Evolutionary conservation across 2,797 vertebrate genomes (phyloP).

Genomic region (Spatula clypeata): DNA sequence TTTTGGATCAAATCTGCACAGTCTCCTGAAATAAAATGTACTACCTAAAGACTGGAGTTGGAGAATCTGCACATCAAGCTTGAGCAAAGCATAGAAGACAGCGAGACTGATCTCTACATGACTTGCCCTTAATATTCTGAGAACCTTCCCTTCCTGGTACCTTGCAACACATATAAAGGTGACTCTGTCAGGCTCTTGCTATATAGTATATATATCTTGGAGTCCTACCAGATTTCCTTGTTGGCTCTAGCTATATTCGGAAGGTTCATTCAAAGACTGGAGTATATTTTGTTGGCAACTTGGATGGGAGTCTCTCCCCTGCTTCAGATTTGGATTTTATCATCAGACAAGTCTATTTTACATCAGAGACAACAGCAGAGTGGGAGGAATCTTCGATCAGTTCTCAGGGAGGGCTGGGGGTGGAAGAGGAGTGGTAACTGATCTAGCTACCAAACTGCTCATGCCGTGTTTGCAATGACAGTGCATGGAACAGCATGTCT

Average conservation of each 20-base stretch:
- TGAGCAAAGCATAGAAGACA: neutral
- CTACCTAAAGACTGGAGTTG: neutral
- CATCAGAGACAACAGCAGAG: neutral
- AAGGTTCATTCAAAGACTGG: neutral
- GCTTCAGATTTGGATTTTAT: neutral
- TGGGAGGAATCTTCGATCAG: neutral
- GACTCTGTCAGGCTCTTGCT: neutral
- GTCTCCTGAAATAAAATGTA: constrained; percentile 51
- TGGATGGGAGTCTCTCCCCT: neutral
- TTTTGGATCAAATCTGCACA: constrained; percentile 57
- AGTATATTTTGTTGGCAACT: neutral
- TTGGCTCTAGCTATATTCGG: neutral
- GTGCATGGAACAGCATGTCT: constrained; percentile 41
- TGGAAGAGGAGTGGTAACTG: neutral
- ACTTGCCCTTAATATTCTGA: neutral
- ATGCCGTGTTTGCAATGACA: neutral
- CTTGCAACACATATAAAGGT: neutral
- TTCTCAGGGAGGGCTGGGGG: neutral
- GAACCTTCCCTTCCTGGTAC: neutral
- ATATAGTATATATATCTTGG: neutral
- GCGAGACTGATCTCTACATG: neutral
- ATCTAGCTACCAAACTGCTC: neutral
- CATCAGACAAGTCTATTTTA: neutral
- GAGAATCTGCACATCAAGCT: neutral
- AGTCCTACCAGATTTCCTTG: neutral